Evolutionary conservation across 2,888 invertebrate species (phyloP).

Genomic region (Macrosoma leucophasiata): DNA sequence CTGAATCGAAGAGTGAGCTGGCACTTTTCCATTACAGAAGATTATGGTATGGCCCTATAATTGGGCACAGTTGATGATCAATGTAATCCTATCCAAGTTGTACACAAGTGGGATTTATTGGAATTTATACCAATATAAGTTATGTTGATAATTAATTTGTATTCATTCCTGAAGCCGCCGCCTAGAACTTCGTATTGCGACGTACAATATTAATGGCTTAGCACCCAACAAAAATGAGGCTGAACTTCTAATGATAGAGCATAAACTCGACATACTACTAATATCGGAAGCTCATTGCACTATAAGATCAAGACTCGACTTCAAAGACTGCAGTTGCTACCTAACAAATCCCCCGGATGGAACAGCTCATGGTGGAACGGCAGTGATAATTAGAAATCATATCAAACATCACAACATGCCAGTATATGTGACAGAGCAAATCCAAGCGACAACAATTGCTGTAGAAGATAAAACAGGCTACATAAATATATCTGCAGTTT

Average conservation of each 20-base stretch:
- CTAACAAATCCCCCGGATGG: slow-evolving; percentile 9
- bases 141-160: no score
- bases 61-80: no score
- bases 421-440: neutral
- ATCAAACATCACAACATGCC: slow-evolving; percentile 5
- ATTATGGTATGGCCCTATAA: no score
- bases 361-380: slow-evolving; percentile 5
- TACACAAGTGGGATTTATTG: no score
- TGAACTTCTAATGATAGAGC: slow-evolving; percentile 1
- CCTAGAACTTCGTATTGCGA: no score
- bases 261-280: slow-evolving; percentile 16
- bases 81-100: no score
- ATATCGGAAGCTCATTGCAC: slow-evolving; percentile 20
- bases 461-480: slow-evolving; percentile 1
- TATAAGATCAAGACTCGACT: neutral
- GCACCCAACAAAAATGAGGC: slow-evolving; percentile 14
- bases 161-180: no score
- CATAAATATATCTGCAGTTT: no score
- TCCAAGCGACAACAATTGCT: slow-evolving; percentile 6
- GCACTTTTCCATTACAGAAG: no score
- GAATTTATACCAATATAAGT: no score
- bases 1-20: no score
- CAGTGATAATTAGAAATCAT: slow-evolving; percentile 2
- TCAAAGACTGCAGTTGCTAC: slow-evolving; percentile 3
- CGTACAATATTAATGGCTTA: slow-evolving; percentile 20